These are phyloP conservation scores for Drosophila fungiperda DNA, from an alignment of 2,888 invertebrate genomes.

Conservation along the genomic window DNA sequence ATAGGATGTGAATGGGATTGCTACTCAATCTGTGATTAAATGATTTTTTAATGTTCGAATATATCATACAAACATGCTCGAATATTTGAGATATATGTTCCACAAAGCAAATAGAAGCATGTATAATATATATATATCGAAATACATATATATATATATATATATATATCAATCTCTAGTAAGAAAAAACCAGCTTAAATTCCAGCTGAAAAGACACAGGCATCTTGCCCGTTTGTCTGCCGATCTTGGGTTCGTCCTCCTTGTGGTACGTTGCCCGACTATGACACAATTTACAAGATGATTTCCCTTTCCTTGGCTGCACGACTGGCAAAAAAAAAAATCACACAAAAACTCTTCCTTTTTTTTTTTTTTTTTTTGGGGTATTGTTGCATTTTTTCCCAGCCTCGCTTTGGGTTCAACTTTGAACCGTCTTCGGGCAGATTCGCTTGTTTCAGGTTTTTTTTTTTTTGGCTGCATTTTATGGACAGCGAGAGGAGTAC, in stretches of 20 bases:
- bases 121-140: too few relatives aligned
- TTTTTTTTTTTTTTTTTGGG: constrained; percentile 15
- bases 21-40: neutral
- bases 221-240: neutral
- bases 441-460: constrained; percentile 42
- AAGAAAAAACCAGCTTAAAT: constrained; percentile 1
- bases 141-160: too few relatives aligned
- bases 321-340: constrained; percentile 29
- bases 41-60: neutral
- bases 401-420: constrained; percentile 52
- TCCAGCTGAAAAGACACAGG: constrained; percentile 34
- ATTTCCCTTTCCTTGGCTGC: constrained; percentile 65
- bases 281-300: constrained; percentile 68
- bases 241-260: constrained; percentile 39
- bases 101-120: neutral
- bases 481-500: constrained; percentile 46
- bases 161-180: neutral
- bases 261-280: constrained; percentile 22
- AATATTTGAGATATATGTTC: neutral
- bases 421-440: constrained; percentile 56
- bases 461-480: constrained; percentile 39
- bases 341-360: constrained; percentile 52
- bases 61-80: neutral
- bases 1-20: neutral
- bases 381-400: constrained; percentile 47